Evolutionary conservation across 2,113 vertebrate genomes (phyloP).

Genomic region (Camarhynchus parvulus): DNA sequence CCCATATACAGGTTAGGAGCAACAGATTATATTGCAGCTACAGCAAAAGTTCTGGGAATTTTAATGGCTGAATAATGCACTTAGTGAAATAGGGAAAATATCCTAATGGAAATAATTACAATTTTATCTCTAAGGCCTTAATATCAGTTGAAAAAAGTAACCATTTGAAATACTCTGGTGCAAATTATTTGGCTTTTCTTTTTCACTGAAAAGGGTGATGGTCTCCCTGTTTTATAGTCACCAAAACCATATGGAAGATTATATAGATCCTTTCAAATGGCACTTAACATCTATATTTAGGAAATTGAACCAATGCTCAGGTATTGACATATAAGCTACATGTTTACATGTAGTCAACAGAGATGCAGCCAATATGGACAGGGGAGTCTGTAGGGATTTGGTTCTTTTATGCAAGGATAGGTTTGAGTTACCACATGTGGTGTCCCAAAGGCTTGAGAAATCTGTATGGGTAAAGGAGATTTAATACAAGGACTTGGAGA

Average conservation of each 20-base stretch:
- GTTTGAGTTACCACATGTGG: neutral
- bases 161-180: neutral
- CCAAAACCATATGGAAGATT: neutral
- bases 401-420: neutral
- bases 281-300: neutral
- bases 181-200: neutral
- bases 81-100: neutral
- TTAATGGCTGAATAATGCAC: neutral
- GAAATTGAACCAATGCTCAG: neutral
- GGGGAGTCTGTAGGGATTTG: neutral
- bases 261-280: neutral
- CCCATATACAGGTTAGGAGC: neutral
- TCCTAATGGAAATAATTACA: neutral
- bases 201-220: neutral
- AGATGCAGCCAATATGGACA: neutral
- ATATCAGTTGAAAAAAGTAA: neutral
- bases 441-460: neutral
- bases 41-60: neutral
- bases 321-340: neutral
- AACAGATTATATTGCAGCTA: neutral
- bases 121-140: neutral
- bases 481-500: neutral
- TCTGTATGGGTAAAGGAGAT: neutral
- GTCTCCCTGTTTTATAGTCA: neutral
- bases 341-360: neutral